A percentile compares a stretch with the other conserved stretches of the same genome.
Evolutionary conservation across 30 jellyfish, hydroid and myxozoan genomes (phyloP).

Genomic region (Aurelia coerulea): DNA sequence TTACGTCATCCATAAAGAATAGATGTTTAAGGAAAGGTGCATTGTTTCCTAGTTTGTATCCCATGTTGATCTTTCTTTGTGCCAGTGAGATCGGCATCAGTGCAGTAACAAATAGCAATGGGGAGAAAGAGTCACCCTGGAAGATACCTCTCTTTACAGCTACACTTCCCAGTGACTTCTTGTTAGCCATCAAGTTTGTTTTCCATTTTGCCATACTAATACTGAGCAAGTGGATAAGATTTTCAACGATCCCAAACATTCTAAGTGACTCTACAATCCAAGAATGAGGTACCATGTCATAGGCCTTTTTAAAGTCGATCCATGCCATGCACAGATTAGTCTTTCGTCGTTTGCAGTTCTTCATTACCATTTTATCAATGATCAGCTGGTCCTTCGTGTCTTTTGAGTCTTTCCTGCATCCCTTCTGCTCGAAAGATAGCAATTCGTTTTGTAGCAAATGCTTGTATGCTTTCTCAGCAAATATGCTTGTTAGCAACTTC

Average conservation of each 20-base stretch:
- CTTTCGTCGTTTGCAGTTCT: neutral
- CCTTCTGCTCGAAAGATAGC: constrained; percentile 3
- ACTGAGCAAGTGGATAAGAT: too few species aligned
- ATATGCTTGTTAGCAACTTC: neutral
- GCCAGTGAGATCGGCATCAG: constrained; percentile 2
- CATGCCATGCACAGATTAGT: constrained; percentile 7
- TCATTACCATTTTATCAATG: too few species aligned
- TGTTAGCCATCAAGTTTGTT: too few species aligned
- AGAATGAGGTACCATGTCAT: constrained; percentile 3
- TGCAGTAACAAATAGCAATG: constrained; percentile 20
- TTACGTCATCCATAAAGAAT: constrained; percentile 30
- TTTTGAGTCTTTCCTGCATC: constrained; percentile 1
- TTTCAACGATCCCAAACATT: neutral
- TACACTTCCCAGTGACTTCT: too few species aligned
- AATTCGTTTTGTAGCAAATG: too few species aligned
- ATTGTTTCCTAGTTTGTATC: neutral
- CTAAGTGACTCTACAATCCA: neutral
- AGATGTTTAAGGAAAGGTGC: constrained; percentile 14
- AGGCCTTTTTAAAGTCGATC: constrained; percentile 3
- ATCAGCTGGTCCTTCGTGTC: neutral
- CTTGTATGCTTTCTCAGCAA: neutral
- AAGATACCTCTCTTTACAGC: constrained; percentile 4
- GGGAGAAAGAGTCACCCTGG: constrained; percentile 37
- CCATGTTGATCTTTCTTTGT: constrained; percentile 6
- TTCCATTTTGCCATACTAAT: too few species aligned